These are phyloP conservation scores for Saccopteryx leptura DNA, from an alignment of 2,113 vertebrate genomes.

Conservation along the genomic window DNA sequence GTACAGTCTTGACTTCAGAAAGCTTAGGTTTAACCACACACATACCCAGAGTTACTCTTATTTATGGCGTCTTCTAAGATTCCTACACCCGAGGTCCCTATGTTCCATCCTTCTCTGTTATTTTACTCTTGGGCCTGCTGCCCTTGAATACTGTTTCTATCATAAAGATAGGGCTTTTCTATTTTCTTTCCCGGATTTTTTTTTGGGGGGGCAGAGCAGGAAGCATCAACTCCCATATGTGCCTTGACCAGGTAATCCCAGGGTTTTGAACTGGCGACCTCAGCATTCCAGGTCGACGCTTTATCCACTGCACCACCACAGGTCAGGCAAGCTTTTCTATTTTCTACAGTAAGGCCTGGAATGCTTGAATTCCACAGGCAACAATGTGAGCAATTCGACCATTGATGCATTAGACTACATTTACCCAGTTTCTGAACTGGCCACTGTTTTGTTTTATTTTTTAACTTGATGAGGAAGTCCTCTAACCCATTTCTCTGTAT, in stretches of 20 bases:
- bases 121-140: neutral
- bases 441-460: neutral
- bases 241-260: too few relatives aligned
- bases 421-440: neutral
- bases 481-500: conserved; percentile 14
- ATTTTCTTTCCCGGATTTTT: too few relatives aligned
- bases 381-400: neutral
- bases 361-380: neutral
- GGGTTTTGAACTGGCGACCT: too few relatives aligned
- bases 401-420: neutral
- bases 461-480: neutral
- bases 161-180: neutral
- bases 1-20: neutral
- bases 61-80: neutral
- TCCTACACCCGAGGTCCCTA: neutral
- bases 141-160: neutral
- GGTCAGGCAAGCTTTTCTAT: neutral
- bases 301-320: too few relatives aligned
- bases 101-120: neutral
- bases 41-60: neutral
- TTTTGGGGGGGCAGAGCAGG: too few relatives aligned
- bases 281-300: too few relatives aligned
- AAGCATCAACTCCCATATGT: too few relatives aligned
- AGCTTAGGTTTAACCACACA: neutral
- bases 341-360: neutral